Conservation (phyloP, 2,888 invertebrate genomes). For the Drosophila lacicola region DNA sequence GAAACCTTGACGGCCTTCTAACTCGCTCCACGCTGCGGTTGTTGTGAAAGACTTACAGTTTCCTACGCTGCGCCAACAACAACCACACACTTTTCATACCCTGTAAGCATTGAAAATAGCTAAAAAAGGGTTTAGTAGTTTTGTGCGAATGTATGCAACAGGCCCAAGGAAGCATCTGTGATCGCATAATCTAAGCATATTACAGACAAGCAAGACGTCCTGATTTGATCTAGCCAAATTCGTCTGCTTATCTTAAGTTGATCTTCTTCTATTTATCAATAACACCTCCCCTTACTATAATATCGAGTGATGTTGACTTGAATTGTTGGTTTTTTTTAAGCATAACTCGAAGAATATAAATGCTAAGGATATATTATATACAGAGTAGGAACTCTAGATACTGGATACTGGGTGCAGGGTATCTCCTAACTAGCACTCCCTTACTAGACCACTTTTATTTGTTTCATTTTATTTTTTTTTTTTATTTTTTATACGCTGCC, state of each 20-base stretch:
- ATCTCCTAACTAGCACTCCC: not conserved
- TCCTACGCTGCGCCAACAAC: conserved; percentile 56
- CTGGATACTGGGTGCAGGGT: not conserved
- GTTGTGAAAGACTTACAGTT: conserved; percentile 71
- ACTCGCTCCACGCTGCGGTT: conserved; percentile 37
- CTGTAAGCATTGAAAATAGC: not conserved
- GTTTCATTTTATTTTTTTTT: conserved; percentile 11
- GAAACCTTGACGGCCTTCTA: conserved; percentile 76
- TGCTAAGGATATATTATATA: not conserved
- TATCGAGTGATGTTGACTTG: too few species aligned
- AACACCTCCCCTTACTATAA: too few species aligned
- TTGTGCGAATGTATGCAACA: too few species aligned
- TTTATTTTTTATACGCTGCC: conserved; percentile 46
- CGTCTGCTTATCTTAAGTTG: too few species aligned
- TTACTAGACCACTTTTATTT: conserved; percentile 4
- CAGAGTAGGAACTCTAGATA: not conserved
- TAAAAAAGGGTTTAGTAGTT: not conserved
- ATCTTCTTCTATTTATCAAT: too few species aligned
- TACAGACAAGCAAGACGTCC: too few species aligned
- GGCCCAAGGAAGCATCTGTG: too few species aligned
- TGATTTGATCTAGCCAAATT: too few species aligned
- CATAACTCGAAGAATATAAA: too few species aligned
- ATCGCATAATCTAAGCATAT: too few species aligned
- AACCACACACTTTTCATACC: conserved; percentile 39
- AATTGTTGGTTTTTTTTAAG: too few species aligned